Evolutionary conservation across 2,797 vertebrate species (phyloP), one percentile per base, ranked within the genome.

Genomic region (Channallabes apus): DNA sequence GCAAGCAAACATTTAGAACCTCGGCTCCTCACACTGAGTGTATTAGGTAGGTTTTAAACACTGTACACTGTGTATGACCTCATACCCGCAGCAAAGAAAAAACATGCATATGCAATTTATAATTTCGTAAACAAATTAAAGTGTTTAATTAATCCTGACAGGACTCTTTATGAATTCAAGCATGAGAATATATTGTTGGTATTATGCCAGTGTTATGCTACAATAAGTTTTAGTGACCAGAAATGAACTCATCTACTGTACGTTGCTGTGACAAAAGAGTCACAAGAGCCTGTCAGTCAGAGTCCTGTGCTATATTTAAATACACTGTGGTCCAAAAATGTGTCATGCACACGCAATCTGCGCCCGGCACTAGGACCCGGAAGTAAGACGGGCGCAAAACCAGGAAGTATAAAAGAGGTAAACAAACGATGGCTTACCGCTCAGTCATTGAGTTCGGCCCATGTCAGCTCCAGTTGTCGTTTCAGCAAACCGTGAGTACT

Each of bases 201-300:
- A 59, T 59, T 32, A 22, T 12, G 75, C 18, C 29, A 77, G 18
- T 58, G 75, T 77, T 58, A 12, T 32, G 8, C 27, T 73, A 73
- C n/a, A 51, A n/a, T 77, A 56, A 3, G 54, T 59, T 58, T 76
- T 12, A 22, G 18, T 59, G 54, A 54, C 17, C 27, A 32, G 73
- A 56, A 73, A 58, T 76, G n/a, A 76, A 20, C 54, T 77, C 18
- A 14, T 77, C 29, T 56, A 77, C n/a, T n/a, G n/a, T n/a, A n/a
- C 29, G 35, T 77, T 35, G 54, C 54, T 77, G 27, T 77, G 75
- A 59, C 54, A 35, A 11, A 29, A 58, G 29, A 77, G 54, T 0
- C 54, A 77, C 29, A 35, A 77, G 75, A 9, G 72, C 29, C 46
- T 75, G 46, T n/a, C 46, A 73, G n/a, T 51, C 22, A 2, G 27